Conservation (phyloP, 2,113 vertebrate genomes). For the Pseudonaja textilis region DNA sequence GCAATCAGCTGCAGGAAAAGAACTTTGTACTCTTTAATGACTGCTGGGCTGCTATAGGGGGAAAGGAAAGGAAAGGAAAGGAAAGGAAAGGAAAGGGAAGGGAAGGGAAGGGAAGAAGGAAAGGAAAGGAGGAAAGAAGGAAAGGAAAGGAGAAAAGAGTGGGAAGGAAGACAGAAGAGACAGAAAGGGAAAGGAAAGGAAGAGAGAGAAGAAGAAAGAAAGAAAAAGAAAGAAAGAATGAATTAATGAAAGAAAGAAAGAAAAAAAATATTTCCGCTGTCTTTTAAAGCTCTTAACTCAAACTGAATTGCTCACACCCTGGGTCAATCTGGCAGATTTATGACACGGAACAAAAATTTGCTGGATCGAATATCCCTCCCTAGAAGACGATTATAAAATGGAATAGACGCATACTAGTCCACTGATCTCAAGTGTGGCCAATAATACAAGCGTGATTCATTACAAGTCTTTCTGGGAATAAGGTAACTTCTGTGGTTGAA, state of each 20-base stretch:
- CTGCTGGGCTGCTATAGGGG: too few relatives aligned
- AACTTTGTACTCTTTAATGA: too few relatives aligned
- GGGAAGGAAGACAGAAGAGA: background rate
- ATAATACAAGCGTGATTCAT: background rate
- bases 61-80: too few relatives aligned
- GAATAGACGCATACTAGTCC: background rate
- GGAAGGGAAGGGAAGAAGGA: background rate
- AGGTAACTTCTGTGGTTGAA: background rate
- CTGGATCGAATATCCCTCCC: background rate
- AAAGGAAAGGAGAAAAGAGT: background rate
- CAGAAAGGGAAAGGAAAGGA: too few relatives aligned
- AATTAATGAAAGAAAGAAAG: background rate
- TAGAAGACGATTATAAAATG: background rate
- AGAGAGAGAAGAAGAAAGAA: too few relatives aligned
- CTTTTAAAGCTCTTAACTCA: background rate
- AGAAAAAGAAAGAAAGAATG: background rate
- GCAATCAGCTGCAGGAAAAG: too few relatives aligned
- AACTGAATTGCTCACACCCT: background rate
- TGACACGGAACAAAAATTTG: background rate
- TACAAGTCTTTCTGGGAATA: background rate
- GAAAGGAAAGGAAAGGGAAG: background rate
- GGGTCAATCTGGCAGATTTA: background rate
- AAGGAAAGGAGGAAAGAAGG: background rate
- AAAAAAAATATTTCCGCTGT: background rate
- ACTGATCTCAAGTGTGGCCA: background rate